phyloP scores from a whole-genome alignment of 2,113 vertebrate species.

The Pelecanus crispus region DNA sequence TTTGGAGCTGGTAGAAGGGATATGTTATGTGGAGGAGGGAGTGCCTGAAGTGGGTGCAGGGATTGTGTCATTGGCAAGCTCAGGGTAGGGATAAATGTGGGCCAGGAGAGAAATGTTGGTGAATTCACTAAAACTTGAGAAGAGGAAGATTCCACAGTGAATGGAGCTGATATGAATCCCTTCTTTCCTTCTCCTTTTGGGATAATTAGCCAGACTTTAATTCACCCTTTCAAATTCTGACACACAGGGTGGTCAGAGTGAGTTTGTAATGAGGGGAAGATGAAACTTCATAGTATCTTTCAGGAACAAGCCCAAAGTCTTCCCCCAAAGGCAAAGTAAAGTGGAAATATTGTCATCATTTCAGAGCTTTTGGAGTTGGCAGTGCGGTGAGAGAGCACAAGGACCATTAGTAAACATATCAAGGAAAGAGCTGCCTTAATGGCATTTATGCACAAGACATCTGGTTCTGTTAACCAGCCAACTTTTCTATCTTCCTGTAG shows the following conservation, averaged over 20 bases:
- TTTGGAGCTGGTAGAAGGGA: background rate
- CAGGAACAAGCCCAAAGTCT: background rate
- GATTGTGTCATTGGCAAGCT: background rate
- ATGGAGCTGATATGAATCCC: background rate
- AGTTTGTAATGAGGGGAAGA: background rate
- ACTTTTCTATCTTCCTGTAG: background rate
- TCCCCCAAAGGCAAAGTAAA: background rate
- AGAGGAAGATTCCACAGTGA: background rate
- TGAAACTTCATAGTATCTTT: background rate
- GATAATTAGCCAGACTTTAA: background rate
- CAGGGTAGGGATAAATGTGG: background rate
- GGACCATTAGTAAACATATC: background rate
- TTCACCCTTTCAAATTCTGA: background rate
- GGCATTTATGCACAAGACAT: background rate
- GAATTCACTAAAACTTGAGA: background rate
- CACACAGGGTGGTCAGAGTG: background rate
- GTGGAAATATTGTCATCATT: background rate
- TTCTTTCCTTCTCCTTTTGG: background rate
- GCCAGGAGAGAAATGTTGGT: background rate
- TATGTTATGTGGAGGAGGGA: background rate
- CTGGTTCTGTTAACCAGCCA: background rate
- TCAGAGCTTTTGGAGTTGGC: background rate
- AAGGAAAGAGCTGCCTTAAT: background rate
- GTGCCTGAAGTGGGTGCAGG: background rate
- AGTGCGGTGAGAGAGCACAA: background rate